Evolutionary conservation across 2,888 invertebrate species (phyloP), one percentile per base, ranked within the genome.

Genomic region (Ecliptopera silaceata): DNA sequence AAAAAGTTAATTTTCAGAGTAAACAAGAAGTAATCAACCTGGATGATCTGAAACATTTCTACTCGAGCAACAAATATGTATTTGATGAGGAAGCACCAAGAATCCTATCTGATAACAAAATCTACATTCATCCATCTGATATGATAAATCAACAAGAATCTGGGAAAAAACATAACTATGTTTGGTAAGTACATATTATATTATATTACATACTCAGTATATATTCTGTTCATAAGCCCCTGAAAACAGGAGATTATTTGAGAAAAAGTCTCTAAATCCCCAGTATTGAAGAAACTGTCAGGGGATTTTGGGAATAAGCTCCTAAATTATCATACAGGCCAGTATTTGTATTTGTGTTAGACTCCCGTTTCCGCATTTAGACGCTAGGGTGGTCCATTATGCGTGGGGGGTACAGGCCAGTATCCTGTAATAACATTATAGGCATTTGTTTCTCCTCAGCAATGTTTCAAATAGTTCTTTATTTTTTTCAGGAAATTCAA

Each of bases 401-500:
- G n/a, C n/a, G n/a, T n/a, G n/a, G n/a, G n/a, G n/a, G n/a, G n/a
- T n/a, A n/a, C n/a, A n/a, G n/a, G n/a, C n/a, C n/a, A n/a, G n/a
- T n/a, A n/a, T n/a, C n/a, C n/a, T n/a, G n/a, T n/a, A n/a, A n/a
- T n/a, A n/a, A n/a, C n/a, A n/a, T n/a, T n/a, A n/a, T n/a, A n/a
- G n/a, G n/a, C n/a, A n/a, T n/a, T n/a, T n/a, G n/a, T n/a, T n/a
- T n/a, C n/a, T 26, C 10, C 34, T 13, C 13, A 13, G 5, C 6
- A 13, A 3, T 5, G 1, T 12, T n/a, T 12, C 1, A 4, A 12
- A 12, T 34, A 6, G 4, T 39, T 22, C 13, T 22, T 12, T 26
- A 51, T 82, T 86, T 13, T 51, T 83, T 86, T 56, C 65, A 95
- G 96, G 97, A 94, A 95, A 79, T 93, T 97, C 47, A 96, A 95